These are phyloP conservation scores for Scolopax mira DNA, from an alignment of 2,113 vertebrate species.

Conservation along the genomic window DNA sequence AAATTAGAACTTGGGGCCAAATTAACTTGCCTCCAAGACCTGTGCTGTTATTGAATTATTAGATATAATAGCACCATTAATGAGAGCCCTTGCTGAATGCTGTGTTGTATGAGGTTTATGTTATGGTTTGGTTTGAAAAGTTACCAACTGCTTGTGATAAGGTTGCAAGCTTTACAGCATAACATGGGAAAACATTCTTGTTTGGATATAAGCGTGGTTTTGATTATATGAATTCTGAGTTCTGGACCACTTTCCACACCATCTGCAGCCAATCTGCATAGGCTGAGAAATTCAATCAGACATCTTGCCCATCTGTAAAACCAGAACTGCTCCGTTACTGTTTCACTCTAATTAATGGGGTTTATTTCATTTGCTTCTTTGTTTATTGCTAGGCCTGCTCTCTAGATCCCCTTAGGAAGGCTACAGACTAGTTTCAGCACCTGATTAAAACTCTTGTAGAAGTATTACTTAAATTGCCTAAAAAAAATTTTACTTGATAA, in stretches of 20 bases:
- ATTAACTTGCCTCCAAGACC: constrained; percentile 27
- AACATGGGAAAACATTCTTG: constrained; percentile 51
- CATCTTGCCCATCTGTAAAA: constrained; percentile 66
- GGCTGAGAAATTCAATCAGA: constrained; percentile 61
- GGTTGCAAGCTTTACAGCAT: constrained; percentile 15
- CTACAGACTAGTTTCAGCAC: background rate
- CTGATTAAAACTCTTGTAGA: background rate
- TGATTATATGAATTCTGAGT: constrained; percentile 47
- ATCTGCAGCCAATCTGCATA: constrained; percentile 63
- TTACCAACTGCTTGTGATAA: constrained; percentile 24
- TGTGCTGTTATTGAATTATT: background rate
- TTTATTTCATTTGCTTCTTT: constrained; percentile 57
- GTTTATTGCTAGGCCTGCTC: constrained; percentile 21
- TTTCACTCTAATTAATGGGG: constrained; percentile 52
- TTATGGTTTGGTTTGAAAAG: constrained; percentile 48
- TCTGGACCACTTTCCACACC: constrained; percentile 58
- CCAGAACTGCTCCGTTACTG: constrained; percentile 30
- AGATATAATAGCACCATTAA: constrained; percentile 9
- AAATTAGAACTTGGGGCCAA: background rate
- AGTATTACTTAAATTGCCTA: background rate
- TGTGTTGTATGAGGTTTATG: constrained; percentile 17
- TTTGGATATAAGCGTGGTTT: constrained; percentile 51
- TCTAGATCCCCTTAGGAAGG: background rate
- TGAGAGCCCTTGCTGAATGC: background rate
- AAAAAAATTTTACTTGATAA: background rate